Conservation (phyloP, 2,113 vertebrate genomes). For the Ictidomys tridecemlineatus region DNA sequence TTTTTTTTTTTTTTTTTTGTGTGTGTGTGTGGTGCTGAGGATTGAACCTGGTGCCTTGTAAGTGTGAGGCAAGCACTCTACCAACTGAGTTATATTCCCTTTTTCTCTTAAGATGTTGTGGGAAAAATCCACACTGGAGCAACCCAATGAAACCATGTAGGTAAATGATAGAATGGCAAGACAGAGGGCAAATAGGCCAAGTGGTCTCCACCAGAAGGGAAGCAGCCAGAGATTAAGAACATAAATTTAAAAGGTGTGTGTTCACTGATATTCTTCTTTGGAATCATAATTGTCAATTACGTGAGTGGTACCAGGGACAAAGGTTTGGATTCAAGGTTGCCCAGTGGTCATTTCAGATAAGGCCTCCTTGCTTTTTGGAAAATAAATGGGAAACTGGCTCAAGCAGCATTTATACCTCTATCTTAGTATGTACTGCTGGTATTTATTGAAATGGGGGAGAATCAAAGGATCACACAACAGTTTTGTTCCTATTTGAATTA, state of each 20-base stretch:
- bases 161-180: not conserved
- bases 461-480: not conserved
- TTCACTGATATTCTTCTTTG: not conserved
- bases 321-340: conserved; percentile 12
- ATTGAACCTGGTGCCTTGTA: no score
- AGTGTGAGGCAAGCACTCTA: no score
- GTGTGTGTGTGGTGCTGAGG: no score
- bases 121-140: not conserved
- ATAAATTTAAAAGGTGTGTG: not conserved
- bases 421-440: not conserved
- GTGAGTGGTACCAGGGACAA: not conserved
- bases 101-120: not conserved
- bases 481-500: conserved; percentile 15
- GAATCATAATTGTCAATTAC: not conserved
- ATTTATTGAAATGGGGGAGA: not conserved
- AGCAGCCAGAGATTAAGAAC: not conserved
- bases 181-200: not conserved
- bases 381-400: not conserved
- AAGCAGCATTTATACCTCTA: not conserved
- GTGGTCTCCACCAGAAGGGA: not conserved
- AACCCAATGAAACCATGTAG: not conserved
- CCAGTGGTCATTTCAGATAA: not conserved
- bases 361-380: not conserved
- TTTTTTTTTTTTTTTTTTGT: no score
- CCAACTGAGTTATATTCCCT: no score